These are phyloP conservation scores for Odontomachus brunneus DNA, from an alignment of 1,140 invertebrate genomes.

Conservation along the genomic window DNA sequence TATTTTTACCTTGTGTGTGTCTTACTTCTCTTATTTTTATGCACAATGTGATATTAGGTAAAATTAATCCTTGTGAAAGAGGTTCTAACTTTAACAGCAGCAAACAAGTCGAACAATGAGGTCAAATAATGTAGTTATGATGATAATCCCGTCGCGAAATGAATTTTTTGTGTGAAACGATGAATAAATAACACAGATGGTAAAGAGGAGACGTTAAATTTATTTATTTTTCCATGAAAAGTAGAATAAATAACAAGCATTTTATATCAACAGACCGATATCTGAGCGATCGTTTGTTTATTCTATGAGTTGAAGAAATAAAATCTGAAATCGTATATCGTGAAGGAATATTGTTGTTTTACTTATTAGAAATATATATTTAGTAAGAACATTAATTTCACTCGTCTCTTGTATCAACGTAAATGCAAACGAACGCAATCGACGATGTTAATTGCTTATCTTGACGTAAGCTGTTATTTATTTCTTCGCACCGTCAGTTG, in stretches of 20 bases:
- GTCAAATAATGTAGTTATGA: background rate
- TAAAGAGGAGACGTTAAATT: background rate
- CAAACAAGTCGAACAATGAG: background rate
- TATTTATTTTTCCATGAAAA: background rate
- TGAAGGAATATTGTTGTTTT: background rate
- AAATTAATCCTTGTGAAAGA: slow-evolving; percentile 11
- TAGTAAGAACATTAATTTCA: slow-evolving; percentile 2
- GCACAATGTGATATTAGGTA: background rate
- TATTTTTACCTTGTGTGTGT: background rate
- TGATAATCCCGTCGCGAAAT: background rate
- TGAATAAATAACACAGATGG: background rate
- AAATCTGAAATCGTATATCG: background rate
- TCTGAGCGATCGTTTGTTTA: background rate
- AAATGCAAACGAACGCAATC: slow-evolving; percentile 60
- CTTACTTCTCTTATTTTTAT: background rate
- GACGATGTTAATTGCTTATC: slow-evolving; percentile 4
- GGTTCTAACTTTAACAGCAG: background rate
- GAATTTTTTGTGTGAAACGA: background rate
- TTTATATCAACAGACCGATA: background rate
- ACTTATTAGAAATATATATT: slow-evolving; percentile 17
- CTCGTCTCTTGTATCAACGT: background rate
- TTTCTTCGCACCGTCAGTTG: too few relatives aligned
- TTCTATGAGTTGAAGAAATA: background rate
- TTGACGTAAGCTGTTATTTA: too few relatives aligned
- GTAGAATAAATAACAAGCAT: background rate